Evolutionary conservation across 2,888 invertebrate species (phyloP).

Genomic region (Tipula unca): DNA sequence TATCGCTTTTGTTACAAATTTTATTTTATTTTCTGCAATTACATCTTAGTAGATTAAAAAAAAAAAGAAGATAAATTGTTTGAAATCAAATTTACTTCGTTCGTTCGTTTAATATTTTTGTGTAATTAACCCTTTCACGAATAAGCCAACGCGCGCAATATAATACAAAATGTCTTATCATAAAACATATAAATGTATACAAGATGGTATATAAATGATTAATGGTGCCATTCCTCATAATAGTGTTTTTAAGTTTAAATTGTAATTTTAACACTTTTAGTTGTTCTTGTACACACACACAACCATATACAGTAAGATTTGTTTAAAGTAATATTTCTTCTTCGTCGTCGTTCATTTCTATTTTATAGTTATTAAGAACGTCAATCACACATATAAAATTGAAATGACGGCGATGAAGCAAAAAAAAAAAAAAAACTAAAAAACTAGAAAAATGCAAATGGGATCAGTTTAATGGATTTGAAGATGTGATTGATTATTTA

Average conservation of each 20-base stretch:
- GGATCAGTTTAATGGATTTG: not conserved
- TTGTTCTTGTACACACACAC: not conserved
- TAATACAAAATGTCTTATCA: not conserved
- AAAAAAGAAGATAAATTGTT: not conserved
- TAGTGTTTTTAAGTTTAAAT: not conserved
- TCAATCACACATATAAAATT: not conserved
- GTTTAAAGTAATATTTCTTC: not conserved
- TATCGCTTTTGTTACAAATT: not conserved
- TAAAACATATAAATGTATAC: not conserved
- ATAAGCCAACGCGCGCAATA: not conserved
- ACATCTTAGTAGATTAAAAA: not conserved
- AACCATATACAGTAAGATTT: not conserved
- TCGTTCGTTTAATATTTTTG: not conserved
- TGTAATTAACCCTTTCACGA: not conserved
- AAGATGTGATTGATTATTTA: not conserved
- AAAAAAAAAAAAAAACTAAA: not conserved
- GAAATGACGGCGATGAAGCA: not conserved
- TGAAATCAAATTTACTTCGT: not conserved
- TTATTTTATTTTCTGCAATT: not conserved
- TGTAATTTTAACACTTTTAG: not conserved
- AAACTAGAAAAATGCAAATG: not conserved
- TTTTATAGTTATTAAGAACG: not conserved
- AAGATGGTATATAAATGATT: not conserved
- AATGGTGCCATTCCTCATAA: not conserved
- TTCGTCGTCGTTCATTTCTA: not conserved